Conservation (phyloP, 2,113 vertebrate genomes). For the Nycticebus coucang region DNA sequence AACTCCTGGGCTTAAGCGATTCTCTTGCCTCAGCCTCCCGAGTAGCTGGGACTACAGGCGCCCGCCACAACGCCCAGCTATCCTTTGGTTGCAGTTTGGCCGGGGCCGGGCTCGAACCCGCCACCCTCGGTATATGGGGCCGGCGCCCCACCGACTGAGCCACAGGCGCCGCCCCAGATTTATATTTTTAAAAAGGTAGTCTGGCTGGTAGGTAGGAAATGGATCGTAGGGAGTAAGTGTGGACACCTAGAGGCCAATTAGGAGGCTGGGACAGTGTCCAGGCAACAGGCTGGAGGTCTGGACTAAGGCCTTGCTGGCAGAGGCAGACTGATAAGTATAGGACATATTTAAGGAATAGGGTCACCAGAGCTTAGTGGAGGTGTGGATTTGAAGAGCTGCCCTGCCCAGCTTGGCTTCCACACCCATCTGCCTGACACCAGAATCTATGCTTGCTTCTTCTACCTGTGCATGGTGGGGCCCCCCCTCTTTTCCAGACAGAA, state of each 20-base stretch:
- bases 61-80: too few relatives aligned
- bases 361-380: not conserved
- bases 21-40: too few relatives aligned
- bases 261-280: not conserved
- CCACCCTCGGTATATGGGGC: too few relatives aligned
- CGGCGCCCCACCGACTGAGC: too few relatives aligned
- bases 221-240: not conserved
- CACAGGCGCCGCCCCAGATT: not conserved
- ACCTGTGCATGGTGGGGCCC: not conserved
- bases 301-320: not conserved
- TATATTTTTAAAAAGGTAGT: conserved; percentile 46
- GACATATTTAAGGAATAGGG: not conserved
- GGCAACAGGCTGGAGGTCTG: not conserved
- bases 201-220: not conserved
- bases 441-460: not conserved
- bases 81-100: too few relatives aligned
- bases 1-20: too few relatives aligned
- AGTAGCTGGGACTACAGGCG: too few relatives aligned
- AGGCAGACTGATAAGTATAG: not conserved
- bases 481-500: not conserved
- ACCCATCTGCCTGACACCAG: not conserved
- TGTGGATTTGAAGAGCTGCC: not conserved
- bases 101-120: too few relatives aligned
- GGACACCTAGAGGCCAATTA: not conserved
- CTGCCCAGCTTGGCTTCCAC: not conserved